phyloP scores from a whole-genome alignment of 2,797 vertebrate species.

The Parambassis ranga region DNA sequence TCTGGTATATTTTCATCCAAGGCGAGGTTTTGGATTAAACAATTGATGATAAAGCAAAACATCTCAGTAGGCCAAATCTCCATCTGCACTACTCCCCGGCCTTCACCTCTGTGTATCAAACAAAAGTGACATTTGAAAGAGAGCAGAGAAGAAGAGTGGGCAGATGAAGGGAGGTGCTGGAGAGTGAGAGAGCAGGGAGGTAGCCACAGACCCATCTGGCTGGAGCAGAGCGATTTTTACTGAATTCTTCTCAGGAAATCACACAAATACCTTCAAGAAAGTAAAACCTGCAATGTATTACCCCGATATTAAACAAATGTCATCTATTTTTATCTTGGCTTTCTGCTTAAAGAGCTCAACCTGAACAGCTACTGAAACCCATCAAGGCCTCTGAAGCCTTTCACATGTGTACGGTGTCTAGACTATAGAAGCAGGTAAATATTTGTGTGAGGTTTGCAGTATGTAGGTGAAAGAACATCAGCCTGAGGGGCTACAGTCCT shows the following conservation, averaged over 20 bases:
- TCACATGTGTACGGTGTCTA: neutral
- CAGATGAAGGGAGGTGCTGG: conserved; percentile 58
- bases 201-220: conserved; percentile 60
- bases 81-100: conserved; percentile 52
- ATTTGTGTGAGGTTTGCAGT: conserved; percentile 11
- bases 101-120: conserved; percentile 70
- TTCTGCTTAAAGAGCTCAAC: conserved; percentile 12
- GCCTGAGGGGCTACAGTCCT: conserved; percentile 10
- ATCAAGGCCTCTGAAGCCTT: conserved; percentile 4
- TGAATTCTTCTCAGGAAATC: conserved; percentile 60
- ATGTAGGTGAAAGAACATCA: conserved; percentile 15
- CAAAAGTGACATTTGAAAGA: conserved; percentile 81
- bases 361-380: conserved; percentile 33
- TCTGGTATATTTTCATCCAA: conserved; percentile 57
- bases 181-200: conserved; percentile 52
- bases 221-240: conserved; percentile 48
- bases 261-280: conserved; percentile 49
- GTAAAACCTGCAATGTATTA: conserved; percentile 38
- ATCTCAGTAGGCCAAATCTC: conserved; percentile 57
- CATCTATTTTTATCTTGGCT: conserved; percentile 37
- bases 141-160: conserved; percentile 64
- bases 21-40: conserved; percentile 74
- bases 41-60: conserved; percentile 71
- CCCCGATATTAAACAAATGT: conserved; percentile 44
- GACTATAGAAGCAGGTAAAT: neutral